A percentile compares a stretch with the other conserved stretches of the same genome.
Evolutionary conservation across 2,113 vertebrate genomes (phyloP).

Genomic region (Meriones unguiculatus): DNA sequence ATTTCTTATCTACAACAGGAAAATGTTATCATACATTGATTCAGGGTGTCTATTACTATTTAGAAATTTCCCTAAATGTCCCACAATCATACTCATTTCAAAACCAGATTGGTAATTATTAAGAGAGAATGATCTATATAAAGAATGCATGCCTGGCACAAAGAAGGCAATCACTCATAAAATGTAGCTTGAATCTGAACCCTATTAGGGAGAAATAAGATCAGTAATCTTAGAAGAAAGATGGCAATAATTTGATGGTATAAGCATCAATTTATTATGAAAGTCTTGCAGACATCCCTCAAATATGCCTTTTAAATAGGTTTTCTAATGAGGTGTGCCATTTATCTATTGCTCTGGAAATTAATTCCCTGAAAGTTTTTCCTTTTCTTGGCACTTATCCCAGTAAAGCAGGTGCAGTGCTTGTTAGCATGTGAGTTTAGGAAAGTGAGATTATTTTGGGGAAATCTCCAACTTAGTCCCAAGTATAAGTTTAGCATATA

Average conservation of each 20-base stretch:
- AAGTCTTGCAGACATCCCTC: slow-evolving; percentile 72
- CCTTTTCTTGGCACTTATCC: slow-evolving; percentile 65
- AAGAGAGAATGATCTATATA: slow-evolving; percentile 36
- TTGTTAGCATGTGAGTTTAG: slow-evolving; percentile 58
- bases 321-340: slow-evolving; percentile 78
- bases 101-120: slow-evolving; percentile 44
- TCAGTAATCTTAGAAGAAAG: slow-evolving; percentile 67
- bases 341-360: slow-evolving; percentile 78
- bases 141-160: slow-evolving; percentile 31
- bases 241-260: slow-evolving; percentile 22
- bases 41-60: background rate
- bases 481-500: slow-evolving; percentile 38
- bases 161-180: slow-evolving; percentile 63
- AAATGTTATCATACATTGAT: background rate
- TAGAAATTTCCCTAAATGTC: slow-evolving; percentile 15
- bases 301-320: slow-evolving; percentile 77
- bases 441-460: slow-evolving; percentile 58
- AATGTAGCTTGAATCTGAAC: slow-evolving; percentile 60
- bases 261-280: slow-evolving; percentile 77
- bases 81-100: slow-evolving; percentile 15
- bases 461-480: slow-evolving; percentile 54
- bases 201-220: slow-evolving; percentile 62
- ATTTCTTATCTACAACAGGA: background rate
- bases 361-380: slow-evolving; percentile 76
- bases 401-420: slow-evolving; percentile 75